phyloP scores from a whole-genome alignment of 2,797 vertebrate species.

The Sylvia borin region DNA sequence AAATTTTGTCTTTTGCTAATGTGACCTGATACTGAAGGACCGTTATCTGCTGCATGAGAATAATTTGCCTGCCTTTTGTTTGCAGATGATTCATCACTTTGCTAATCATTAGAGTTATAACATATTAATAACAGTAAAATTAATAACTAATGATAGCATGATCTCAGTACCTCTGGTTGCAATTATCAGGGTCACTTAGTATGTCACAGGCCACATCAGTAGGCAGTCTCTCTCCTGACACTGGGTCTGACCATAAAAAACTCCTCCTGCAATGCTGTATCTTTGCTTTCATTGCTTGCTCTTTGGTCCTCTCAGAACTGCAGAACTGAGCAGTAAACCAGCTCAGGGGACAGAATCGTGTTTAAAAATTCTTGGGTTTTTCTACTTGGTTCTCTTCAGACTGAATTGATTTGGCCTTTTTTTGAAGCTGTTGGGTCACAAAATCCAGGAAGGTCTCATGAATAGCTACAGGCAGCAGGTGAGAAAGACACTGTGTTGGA shows the following conservation, averaged over 20 bases:
- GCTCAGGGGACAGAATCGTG: fast-evolving
- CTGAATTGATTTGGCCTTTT: neutral
- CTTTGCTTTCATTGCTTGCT: neutral
- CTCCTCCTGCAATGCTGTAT: neutral
- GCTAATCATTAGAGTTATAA: neutral
- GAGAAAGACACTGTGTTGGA: neutral
- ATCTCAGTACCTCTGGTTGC: neutral
- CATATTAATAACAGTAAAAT: neutral
- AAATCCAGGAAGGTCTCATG: neutral
- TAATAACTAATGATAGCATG: neutral
- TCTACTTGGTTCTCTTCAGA: neutral
- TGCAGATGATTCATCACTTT: neutral
- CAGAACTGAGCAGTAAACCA: neutral
- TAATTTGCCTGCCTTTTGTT: neutral
- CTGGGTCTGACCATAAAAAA: neutral
- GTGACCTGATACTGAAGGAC: neutral
- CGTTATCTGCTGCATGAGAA: neutral
- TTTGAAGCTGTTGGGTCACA: neutral
- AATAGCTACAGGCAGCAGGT: neutral
- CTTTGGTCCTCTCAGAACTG: neutral
- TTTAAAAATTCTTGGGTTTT: neutral
- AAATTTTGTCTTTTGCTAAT: neutral
- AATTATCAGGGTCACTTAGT: neutral
- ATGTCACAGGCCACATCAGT: neutral
- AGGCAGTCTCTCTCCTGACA: neutral